Evolutionary conservation across 2,888 invertebrate genomes (phyloP), one percentile per base, ranked within the genome.

Genomic region (Hirtodrosophila alboralis): DNA sequence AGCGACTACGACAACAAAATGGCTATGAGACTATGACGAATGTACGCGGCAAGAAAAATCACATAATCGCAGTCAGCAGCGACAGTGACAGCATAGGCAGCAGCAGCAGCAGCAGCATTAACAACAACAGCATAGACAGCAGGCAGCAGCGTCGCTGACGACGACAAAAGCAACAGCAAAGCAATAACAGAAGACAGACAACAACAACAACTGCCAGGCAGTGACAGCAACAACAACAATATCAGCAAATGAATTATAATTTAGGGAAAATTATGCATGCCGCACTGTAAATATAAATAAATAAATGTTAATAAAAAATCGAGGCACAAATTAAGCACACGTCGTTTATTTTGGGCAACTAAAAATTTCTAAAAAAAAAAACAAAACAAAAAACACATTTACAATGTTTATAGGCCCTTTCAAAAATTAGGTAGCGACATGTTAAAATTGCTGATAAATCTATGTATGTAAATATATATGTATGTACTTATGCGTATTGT

Each of bases 191-290:
- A 57, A 43, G 23, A n/a, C n/a, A n/a, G n/a, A n/a, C 63, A n/a
- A 8, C 57, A 43, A 5, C 56, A 47, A 21, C 71, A 45, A 10
- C 43, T 30, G 21, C 71, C 40, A 45, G 40, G 4, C 30, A 37
- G 28, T 18, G 36, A 33, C 47, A 9, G 56, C 59, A 43, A 21
- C 63, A n/a, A n/a, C 57, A 41, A 5, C 56, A 47, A 4, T 4
- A 21, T 4, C 47, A 9, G 56, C 54, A 73, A 74, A 65, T 69
- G 70, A 76, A 78, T 81, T 81, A 76, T 78, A 81, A 78, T 84
- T 78, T 80, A 78, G 78, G 84, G 78, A 83, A 83, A 83, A 83
- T 84, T 81, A 83, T 81, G 70, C 79, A 81, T 76, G 66, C 74
- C 48, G 67, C 71, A 58, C 68, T 71, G 71, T 71, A 71, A 69